Base-by-base conservation (phyloP, 2,888 invertebrate genomes). In the Calameuta pallipes region DNA sequence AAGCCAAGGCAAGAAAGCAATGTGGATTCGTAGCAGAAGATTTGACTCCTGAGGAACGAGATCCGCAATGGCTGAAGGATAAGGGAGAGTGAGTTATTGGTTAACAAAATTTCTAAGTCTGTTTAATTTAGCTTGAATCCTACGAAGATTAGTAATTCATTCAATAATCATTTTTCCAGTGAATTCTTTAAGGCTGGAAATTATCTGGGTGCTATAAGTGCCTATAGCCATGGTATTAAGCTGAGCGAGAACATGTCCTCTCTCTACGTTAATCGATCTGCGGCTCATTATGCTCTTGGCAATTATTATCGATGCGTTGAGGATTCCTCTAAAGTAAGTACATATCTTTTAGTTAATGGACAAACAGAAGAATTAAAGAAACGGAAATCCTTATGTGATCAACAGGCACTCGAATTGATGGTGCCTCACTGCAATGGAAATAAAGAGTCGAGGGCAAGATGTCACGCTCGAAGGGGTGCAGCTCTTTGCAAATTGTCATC, bases 11-110 rank as follows among this genome's bases (percentile, higher is more conserved):
- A 13, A 92, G 95, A 85, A 92, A 95, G 87, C 94, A 87, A 92
- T 90, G 92, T 76, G 96, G 97, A 34, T 95, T 96, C 87, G 92
- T 94, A 1, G 94, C 95, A 12, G 95, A 95, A 88, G 96, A 96
- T 88, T 92, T 96, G 3, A 92, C 95, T 69, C 94, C 95, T 0
- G 97, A 97, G 88, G 97, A 97, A 90, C 95, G 94, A 84, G 96
- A 97, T 91, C 97, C 97, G 0, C 94, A 95, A 81, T 97, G 96
- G 95, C 93, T 97, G 78, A 94, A 96, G 87, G 94, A 95, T 81
- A 97, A 97, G 91, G 97, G 97, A 75, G 95, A 96, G 94, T 94
- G 89, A 88, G 94, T 92, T 78, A 34, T 69, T 41, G 68, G 34
- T 36, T 36, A n/a, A 30, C 0, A 23, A 37, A 75, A 73, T 80